Conservation (phyloP, 1,140 invertebrate species). For the Radopholus similis region DNA sequence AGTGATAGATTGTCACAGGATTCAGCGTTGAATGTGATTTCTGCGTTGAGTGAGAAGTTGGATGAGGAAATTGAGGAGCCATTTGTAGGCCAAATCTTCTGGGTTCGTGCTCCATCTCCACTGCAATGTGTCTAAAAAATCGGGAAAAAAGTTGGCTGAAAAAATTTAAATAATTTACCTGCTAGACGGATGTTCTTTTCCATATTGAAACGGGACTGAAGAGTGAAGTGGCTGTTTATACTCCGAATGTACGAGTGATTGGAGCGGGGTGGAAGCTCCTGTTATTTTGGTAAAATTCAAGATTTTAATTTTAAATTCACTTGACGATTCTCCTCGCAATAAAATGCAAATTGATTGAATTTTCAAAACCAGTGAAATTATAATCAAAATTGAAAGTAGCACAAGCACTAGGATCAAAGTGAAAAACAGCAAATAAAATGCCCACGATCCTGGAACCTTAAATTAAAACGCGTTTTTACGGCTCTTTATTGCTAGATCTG, state of each 20-base stretch:
- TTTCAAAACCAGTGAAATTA: conserved; percentile 50
- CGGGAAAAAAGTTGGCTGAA: background rate
- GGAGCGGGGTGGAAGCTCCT: conserved; percentile 12
- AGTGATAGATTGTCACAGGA: too few relatives aligned
- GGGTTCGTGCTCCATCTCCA: conserved; percentile 20
- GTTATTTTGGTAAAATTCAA: background rate
- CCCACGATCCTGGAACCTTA: conserved; percentile 52
- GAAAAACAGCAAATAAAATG: conserved; percentile 55
- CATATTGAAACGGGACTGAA: background rate
- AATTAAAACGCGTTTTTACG: conserved; percentile 9
- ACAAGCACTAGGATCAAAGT: conserved; percentile 55
- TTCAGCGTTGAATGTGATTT: too few relatives aligned
- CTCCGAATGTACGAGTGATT: conserved; percentile 6
- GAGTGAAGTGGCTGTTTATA: conserved; percentile 4
- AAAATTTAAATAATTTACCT: background rate
- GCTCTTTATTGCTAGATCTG: conserved; percentile 5
- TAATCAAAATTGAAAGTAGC: conserved; percentile 47
- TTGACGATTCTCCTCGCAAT: conserved; percentile 17
- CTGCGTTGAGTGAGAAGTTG: too few relatives aligned
- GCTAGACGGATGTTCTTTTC: background rate
- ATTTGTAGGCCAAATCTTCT: conserved; percentile 6
- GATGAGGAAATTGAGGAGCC: too few relatives aligned
- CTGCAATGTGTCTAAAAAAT: conserved; percentile 4
- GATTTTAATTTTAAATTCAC: conserved; percentile 14
- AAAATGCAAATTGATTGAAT: conserved; percentile 47